Percentiles rank a stretch among this genome's conserved stretches.
phyloP scores from a whole-genome alignment of 1,140 invertebrate species.

The Ostrea denselamellosa region DNA sequence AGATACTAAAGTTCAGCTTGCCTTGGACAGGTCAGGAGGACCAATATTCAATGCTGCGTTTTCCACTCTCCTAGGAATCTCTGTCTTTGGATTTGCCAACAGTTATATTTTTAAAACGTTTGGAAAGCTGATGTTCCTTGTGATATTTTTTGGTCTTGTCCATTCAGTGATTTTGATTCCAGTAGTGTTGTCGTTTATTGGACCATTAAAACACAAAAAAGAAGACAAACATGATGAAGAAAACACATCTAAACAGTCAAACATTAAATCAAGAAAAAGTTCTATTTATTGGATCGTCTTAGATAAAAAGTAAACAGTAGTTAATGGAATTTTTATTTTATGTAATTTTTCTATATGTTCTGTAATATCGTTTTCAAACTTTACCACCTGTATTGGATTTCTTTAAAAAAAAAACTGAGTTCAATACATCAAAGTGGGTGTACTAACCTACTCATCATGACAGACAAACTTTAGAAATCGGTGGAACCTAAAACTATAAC shows the following conservation, averaged over 20 bases:
- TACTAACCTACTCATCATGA: too few relatives aligned
- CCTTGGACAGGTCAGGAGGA: conserved; percentile 92
- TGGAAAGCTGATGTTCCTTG: conserved; percentile 98
- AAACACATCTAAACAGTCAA: not conserved
- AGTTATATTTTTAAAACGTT: conserved; percentile 99
- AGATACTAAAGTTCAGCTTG: conserved; percentile 88
- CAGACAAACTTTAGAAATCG: too few relatives aligned
- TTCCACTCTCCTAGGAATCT: conserved; percentile 94
- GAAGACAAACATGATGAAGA: not conserved
- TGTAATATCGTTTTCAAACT: too few relatives aligned
- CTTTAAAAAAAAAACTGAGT: too few relatives aligned
- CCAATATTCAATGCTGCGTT: conserved; percentile 97
- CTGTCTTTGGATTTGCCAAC: conserved; percentile 91
- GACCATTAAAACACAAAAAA: conserved; percentile 54
- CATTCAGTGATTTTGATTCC: conserved; percentile 95
- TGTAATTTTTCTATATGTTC: too few relatives aligned
- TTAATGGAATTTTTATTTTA: too few relatives aligned
- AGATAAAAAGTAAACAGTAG: not conserved
- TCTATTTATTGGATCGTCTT: not conserved
- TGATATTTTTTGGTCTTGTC: conserved; percentile 95
- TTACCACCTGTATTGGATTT: too few relatives aligned
- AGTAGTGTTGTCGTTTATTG: conserved; percentile 87
- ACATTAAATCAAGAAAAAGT: not conserved
- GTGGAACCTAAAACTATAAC: too few relatives aligned
- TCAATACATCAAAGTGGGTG: too few relatives aligned